These are phyloP conservation scores for Geophilus truncorum DNA, from an alignment of 2,888 invertebrate genomes.

Conservation along the genomic window DNA sequence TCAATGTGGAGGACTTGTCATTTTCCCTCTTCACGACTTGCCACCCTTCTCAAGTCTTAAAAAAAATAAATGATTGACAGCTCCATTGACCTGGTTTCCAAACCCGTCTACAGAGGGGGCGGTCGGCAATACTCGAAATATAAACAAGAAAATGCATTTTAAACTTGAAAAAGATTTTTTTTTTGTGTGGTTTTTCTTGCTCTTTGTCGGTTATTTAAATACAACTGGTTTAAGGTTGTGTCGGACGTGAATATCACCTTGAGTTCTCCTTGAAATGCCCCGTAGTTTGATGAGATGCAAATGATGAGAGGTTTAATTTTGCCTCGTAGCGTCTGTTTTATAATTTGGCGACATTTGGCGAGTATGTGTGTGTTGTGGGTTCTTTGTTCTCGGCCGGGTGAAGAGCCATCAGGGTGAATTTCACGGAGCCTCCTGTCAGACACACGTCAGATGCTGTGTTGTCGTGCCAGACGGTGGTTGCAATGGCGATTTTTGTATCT, in stretches of 20 bases:
- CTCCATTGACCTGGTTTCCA: neutral
- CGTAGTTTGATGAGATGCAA: neutral
- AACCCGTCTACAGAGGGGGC: neutral
- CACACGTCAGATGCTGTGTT: neutral
- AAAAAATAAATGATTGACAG: neutral
- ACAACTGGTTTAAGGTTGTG: neutral
- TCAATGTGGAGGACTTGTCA: slow-evolving; percentile 18
- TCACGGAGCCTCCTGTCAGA: neutral
- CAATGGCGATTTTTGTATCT: neutral
- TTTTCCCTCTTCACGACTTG: neutral
- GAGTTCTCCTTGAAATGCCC: neutral
- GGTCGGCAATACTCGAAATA: neutral
- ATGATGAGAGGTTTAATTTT: neutral
- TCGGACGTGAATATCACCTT: neutral
- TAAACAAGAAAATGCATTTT: neutral
- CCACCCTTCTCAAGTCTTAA: neutral
- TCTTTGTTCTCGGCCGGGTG: neutral
- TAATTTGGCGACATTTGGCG: neutral
- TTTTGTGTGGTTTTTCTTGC: too few species aligned
- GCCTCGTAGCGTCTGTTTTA: neutral
- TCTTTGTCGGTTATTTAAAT: neutral
- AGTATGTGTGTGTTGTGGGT: neutral
- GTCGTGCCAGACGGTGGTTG: neutral
- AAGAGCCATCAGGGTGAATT: neutral
- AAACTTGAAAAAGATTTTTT: too few species aligned